A percentile compares a stretch with the other conserved stretches of the same genome.
These are phyloP conservation scores for Drosophila equinoxialis DNA, from an alignment of 1,140 invertebrate species.

Conservation along the genomic window DNA sequence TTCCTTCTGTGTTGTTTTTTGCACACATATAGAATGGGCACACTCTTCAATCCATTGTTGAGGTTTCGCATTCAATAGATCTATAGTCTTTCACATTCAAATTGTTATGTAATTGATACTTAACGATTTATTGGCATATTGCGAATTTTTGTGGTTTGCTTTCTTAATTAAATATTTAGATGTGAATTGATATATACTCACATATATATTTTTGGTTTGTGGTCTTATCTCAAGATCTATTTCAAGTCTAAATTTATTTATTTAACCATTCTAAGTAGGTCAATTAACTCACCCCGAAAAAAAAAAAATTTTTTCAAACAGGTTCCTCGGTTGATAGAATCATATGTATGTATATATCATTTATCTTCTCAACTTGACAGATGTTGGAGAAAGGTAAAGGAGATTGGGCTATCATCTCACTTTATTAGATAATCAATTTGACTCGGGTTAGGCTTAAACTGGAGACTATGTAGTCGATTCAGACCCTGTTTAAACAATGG, in stretches of 20 bases:
- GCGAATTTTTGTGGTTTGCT: slow-evolving; percentile 41
- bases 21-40: slow-evolving; percentile 41
- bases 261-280: slow-evolving; percentile 5
- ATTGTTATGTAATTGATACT: slow-evolving; percentile 70
- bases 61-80: slow-evolving; percentile 45
- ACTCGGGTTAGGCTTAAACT: not conserved
- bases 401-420: not conserved
- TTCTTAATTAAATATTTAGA: slow-evolving; percentile 53
- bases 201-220: slow-evolving; percentile 22
- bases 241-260: not conserved
- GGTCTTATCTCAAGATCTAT: not conserved
- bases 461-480: too few relatives aligned
- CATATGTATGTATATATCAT: not conserved
- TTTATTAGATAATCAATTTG: not conserved
- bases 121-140: slow-evolving; percentile 57
- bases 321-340: not conserved
- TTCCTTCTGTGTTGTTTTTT: slow-evolving; percentile 28
- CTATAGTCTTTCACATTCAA: slow-evolving; percentile 48
- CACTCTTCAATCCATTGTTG: slow-evolving; percentile 60
- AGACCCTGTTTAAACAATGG: too few relatives aligned
- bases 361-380: slow-evolving; percentile 15
- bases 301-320: not conserved
- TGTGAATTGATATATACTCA: not conserved
- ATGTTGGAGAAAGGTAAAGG: slow-evolving; percentile 28
- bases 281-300: not conserved